These are phyloP conservation scores for Odocoileus virginianus DNA, from an alignment of 2,113 vertebrate species.

Conservation along the genomic window DNA sequence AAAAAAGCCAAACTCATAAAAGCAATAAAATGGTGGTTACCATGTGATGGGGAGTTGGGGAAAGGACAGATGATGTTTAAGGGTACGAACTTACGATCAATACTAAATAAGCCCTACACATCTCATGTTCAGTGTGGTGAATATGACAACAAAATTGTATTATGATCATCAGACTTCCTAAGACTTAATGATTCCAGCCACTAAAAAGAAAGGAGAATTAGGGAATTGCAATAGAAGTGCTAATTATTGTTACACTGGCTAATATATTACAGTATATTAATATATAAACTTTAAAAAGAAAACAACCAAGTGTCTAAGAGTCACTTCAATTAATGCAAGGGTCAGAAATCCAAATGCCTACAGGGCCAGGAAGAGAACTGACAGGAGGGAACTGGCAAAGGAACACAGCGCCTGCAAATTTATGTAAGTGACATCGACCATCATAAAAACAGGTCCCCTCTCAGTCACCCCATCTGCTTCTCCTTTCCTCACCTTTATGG, in stretches of 20 bases:
- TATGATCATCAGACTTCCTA: background rate
- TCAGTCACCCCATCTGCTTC: background rate
- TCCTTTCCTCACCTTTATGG: background rate
- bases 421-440: fast-evolving
- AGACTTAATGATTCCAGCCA: background rate
- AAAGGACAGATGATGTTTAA: background rate
- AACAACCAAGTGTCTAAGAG: background rate
- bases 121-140: background rate
- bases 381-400: background rate
- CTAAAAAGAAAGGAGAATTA: background rate
- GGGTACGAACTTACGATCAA: background rate
- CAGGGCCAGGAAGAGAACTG: background rate
- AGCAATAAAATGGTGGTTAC: background rate
- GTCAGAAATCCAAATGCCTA: background rate
- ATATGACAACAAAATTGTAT: background rate
- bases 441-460: background rate
- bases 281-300: background rate
- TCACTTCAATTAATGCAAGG: background rate
- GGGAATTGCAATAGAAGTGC: background rate
- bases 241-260: background rate
- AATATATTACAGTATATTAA: background rate
- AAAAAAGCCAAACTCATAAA: background rate
- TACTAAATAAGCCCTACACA: background rate
- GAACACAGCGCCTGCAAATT: background rate
- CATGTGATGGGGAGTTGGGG: background rate